Evolutionary conservation across 2,797 vertebrate species (phyloP).

Genomic region (Premnoplex brunnescens): DNA sequence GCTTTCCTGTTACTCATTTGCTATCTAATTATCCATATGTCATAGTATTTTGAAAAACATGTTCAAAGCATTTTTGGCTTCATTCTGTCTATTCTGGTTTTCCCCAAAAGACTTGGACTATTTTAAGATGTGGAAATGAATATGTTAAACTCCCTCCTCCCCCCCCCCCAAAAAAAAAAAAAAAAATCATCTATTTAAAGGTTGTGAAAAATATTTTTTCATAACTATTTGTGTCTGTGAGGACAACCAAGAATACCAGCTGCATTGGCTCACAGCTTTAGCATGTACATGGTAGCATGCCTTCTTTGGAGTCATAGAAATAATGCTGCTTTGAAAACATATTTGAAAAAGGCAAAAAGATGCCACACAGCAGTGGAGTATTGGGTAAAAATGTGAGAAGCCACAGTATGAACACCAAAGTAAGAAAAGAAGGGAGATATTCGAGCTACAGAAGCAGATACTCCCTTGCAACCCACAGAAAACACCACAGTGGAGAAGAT

Average conservation of each 20-base stretch:
- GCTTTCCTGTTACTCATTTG: constrained; percentile 1
- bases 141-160: neutral
- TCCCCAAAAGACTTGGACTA: neutral
- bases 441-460: neutral
- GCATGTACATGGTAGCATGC: neutral
- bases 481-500: accelerated
- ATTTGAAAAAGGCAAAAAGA: neutral
- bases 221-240: neutral
- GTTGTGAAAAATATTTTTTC: neutral
- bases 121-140: neutral
- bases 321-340: neutral
- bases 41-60: constrained; percentile 5
- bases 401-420: neutral
- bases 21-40: constrained; percentile 21
- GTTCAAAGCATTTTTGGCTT: neutral
- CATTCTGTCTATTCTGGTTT: neutral
- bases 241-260: neutral
- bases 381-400: neutral
- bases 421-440: neutral
- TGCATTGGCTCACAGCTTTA: neutral
- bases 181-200: neutral
- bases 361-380: neutral
- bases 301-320: neutral
- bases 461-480: neutral
- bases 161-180: too few relatives aligned